Conservation (phyloP, 2,113 vertebrate species). For the Tragulus kanchil region DNA sequence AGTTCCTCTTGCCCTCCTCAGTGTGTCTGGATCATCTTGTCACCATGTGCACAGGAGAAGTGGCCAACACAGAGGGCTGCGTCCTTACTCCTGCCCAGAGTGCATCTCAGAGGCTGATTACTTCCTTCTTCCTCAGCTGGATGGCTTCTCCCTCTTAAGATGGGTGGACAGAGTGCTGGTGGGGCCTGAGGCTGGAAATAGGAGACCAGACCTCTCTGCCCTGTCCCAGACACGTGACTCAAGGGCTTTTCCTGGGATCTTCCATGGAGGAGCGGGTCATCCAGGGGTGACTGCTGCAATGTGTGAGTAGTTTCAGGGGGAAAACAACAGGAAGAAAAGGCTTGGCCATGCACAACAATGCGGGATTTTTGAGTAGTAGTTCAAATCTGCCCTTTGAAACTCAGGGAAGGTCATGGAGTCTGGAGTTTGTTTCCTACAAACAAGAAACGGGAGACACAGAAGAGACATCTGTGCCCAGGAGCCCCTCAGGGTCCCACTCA, state of each 20-base stretch:
- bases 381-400: neutral
- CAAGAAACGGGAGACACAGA: neutral
- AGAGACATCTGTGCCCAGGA: neutral
- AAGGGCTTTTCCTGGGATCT: no score
- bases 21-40: neutral
- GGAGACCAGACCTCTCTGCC: rapidly evolving
- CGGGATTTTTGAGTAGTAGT: no score
- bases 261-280: neutral
- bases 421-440: neutral
- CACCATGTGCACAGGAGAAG: neutral
- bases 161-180: rapidly evolving
- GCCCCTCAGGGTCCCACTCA: neutral
- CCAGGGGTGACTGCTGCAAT: no score
- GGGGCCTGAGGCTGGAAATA: rapidly evolving
- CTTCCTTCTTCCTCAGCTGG: neutral
- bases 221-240: neutral
- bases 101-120: rapidly evolving
- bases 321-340: neutral
- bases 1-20: neutral
- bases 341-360: no score
- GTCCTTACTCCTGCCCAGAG: neutral
- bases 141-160: neutral
- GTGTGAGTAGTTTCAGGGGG: no score
- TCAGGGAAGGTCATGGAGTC: neutral
- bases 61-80: neutral